Percentiles rank a stretch among this genome's conserved stretches.
phyloP scores from a whole-genome alignment of 92 coral and sea anemone genomes.

The Scolanthus callimorphus region DNA sequence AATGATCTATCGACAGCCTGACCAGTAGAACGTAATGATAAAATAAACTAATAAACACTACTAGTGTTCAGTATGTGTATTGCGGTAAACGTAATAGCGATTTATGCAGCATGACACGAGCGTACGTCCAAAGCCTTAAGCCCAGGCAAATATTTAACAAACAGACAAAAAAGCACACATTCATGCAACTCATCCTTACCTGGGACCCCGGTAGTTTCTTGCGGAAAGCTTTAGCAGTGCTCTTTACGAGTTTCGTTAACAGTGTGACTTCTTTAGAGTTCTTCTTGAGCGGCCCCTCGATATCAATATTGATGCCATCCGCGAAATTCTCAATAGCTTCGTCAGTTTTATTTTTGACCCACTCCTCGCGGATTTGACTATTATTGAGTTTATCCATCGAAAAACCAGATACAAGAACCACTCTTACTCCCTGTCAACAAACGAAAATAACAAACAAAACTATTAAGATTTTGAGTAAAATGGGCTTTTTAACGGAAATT shows the following conservation, averaged over 20 bases:
- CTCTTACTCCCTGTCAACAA: conserved; percentile 80
- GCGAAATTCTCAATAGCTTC: conserved; percentile 77
- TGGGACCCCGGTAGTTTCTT: conserved; percentile 74
- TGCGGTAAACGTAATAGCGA: no score
- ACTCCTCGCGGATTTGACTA: conserved; percentile 55
- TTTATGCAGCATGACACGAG: no score
- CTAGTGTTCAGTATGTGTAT: no score
- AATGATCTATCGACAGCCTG: no score
- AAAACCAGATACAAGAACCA: conserved; percentile 73
- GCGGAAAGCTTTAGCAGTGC: conserved; percentile 63
- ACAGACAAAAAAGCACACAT: no score
- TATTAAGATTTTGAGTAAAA: not conserved
- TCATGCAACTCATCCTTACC: no score
- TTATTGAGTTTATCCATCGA: conserved; percentile 66
- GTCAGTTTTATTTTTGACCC: conserved; percentile 77
- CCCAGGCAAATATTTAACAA: no score
- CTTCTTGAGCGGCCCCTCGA: conserved; percentile 79
- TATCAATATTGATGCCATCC: conserved; percentile 94
- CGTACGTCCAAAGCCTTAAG: no score
- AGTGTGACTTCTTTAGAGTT: conserved; percentile 72
- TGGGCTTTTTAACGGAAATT: not conserved
- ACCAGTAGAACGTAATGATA: no score
- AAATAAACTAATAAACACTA: no score
- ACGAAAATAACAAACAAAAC: not conserved
- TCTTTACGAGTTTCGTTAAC: conserved; percentile 71